Evolutionary conservation across 64 coral and sea anemone genomes (phyloP).

Genomic region (Hydrozoanthus tunicans): DNA sequence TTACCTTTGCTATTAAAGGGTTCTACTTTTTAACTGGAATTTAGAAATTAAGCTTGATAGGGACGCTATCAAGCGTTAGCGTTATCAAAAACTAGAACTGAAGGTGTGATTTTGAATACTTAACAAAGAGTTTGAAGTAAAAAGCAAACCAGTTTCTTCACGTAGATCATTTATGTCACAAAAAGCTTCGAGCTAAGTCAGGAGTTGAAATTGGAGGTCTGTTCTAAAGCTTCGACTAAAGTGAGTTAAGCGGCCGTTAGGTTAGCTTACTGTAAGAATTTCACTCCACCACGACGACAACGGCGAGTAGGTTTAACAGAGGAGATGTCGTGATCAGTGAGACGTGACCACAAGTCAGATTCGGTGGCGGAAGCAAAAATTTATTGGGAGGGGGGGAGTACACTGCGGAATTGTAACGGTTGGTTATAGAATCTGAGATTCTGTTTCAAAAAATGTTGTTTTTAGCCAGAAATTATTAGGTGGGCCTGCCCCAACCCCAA

Average conservation of each 20-base stretch:
- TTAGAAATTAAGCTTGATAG: no score
- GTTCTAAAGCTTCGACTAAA: not conserved
- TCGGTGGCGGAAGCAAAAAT: no score
- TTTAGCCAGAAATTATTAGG: no score
- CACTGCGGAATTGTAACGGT: no score
- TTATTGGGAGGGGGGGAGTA: no score
- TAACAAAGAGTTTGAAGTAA: not conserved
- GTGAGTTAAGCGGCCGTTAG: no score
- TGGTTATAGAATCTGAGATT: no score
- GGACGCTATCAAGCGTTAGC: no score
- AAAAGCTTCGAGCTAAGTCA: not conserved
- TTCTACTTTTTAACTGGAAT: no score
- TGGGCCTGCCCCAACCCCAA: no score
- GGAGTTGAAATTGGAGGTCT: not conserved
- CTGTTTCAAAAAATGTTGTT: no score
- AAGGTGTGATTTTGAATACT: constrained; percentile 29
- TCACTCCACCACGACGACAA: constrained; percentile 26
- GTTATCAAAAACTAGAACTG: not conserved
- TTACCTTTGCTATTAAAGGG: no score
- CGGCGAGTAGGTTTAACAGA: constrained; percentile 28
- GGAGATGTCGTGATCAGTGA: not conserved
- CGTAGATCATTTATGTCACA: not conserved
- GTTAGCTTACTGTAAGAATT: not conserved
- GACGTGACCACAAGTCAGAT: constrained; percentile 18
- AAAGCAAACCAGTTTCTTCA: constrained; percentile 26